These are phyloP conservation scores for Bombus sylvicola DNA, from an alignment of 1,140 invertebrate genomes.

Conservation along the genomic window DNA sequence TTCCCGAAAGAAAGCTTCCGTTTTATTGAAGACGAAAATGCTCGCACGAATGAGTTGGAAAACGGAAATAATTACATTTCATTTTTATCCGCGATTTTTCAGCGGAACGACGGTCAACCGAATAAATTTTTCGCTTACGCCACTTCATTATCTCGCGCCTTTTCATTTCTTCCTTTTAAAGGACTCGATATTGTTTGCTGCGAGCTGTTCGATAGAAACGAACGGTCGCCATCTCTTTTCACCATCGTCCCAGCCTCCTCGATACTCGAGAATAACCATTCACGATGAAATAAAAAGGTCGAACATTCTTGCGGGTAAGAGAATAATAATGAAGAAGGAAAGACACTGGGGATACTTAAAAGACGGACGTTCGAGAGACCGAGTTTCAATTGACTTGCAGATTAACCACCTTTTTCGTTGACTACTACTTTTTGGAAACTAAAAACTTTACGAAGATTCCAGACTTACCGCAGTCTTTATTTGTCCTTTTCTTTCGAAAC, in stretches of 20 bases:
- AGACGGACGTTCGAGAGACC: conserved; percentile 3
- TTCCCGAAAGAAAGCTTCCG: not conserved
- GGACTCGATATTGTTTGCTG: conserved; percentile 9
- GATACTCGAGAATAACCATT: not conserved
- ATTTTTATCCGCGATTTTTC: conserved; percentile 12
- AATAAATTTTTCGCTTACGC: conserved; percentile 18
- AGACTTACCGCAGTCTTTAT: not conserved
- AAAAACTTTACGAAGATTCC: not conserved
- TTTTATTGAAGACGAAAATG: conserved; percentile 3
- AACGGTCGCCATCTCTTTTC: too few species aligned
- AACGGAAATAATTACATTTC: conserved; percentile 33
- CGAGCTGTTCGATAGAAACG: conserved; percentile 1
- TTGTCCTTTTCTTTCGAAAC: too few species aligned
- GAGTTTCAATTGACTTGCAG: conserved; percentile 6
- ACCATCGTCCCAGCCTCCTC: not conserved
- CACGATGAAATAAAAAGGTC: conserved; percentile 8
- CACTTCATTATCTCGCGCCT: conserved; percentile 14
- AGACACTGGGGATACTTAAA: not conserved
- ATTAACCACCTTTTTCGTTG: conserved; percentile 4
- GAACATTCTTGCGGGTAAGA: not conserved
- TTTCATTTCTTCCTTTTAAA: not conserved
- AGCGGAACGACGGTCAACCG: conserved; percentile 2
- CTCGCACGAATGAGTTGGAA: not conserved
- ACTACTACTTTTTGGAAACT: too few species aligned
- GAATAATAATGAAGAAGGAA: conserved; percentile 18